Evolutionary conservation across 2,888 invertebrate genomes (phyloP).

Genomic region (Eupithecia pulchellata): DNA sequence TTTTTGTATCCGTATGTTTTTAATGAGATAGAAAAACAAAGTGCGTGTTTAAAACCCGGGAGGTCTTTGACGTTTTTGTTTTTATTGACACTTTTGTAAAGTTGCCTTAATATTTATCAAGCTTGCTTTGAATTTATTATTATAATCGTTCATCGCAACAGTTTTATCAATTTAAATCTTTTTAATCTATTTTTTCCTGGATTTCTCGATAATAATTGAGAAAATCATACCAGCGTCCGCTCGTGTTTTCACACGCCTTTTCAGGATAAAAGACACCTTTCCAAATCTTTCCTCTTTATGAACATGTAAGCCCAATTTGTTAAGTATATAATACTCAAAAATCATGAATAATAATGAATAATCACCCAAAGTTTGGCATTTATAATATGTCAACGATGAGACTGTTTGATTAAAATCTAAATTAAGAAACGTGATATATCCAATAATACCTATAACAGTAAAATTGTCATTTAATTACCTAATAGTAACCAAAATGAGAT

Average conservation of each 20-base stretch:
- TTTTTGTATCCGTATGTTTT: constrained; percentile 29
- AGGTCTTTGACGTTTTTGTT: constrained; percentile 24
- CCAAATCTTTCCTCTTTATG: no score
- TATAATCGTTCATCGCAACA: background rate
- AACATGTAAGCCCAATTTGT: no score
- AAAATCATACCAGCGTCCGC: background rate
- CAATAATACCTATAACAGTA: no score
- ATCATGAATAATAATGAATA: no score
- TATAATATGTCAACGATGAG: background rate
- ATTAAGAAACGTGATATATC: no score
- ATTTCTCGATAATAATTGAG: no score
- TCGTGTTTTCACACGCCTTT: background rate
- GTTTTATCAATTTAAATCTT: background rate
- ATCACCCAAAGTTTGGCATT: background rate
- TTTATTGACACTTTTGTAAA: constrained; percentile 9
- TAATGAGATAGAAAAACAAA: constrained; percentile 36
- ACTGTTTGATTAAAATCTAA: no score
- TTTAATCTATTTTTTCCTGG: background rate
- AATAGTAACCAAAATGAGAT: background rate
- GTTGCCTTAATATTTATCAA: constrained; percentile 3
- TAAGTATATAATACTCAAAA: no score
- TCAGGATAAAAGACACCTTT: no score
- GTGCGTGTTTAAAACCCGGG: constrained; percentile 34
- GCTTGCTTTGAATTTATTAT: background rate
- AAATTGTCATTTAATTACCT: no score